Base-by-base conservation (phyloP, 2,113 vertebrate genomes). In the Scortum barcoo region DNA sequence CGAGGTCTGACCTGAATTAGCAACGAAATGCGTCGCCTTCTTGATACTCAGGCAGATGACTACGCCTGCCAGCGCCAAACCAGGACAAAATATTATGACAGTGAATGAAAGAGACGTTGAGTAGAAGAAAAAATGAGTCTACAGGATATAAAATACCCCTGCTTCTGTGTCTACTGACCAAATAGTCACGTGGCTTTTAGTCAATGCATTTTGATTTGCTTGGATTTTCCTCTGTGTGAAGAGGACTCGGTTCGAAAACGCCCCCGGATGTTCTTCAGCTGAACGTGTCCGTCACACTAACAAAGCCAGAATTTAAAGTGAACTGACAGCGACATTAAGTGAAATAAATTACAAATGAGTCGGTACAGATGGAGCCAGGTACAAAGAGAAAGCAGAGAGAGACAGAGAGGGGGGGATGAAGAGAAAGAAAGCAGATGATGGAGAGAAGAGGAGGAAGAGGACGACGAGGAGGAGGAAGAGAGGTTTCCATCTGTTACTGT, bases 401-500 rank as follows among this genome's bases (percentile, higher is more conserved):
- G 14, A 10, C 16, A 42, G 72, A n/a, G 50, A 28, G n/a, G 8
- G 1, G n/a, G 8, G 1, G 44, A 70, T 3, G 22, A 22, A 30
- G 54, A 40, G 28, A 33, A 12, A 44, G 14, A 51, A 7, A 42
- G 61, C 6, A 50, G 54, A 65, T n/a, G 70, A 60, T 16, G 28
- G 30, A 67, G 48, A 50, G 33, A 68, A 40, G 46, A 26, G 8
- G 20, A 17, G 46, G 46, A 46, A 5, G 11, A 7, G 5, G 20
- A 69, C 9, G 22, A 42, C 7, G 28, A 56, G 51, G 28, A 50
- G 46, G 51, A 51, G 36, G 72, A 42, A 6, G 30, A 46, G 38
- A 68, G 42, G 53, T 70, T 33, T 80, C 74, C 50, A 38, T 82
- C 75, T 63, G 63, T 56, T 80, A 42, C 68, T 62, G 17, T n/a